Conservation (phyloP, 2,797 vertebrate species). For the Heteromormyrus szaboi region DNA sequence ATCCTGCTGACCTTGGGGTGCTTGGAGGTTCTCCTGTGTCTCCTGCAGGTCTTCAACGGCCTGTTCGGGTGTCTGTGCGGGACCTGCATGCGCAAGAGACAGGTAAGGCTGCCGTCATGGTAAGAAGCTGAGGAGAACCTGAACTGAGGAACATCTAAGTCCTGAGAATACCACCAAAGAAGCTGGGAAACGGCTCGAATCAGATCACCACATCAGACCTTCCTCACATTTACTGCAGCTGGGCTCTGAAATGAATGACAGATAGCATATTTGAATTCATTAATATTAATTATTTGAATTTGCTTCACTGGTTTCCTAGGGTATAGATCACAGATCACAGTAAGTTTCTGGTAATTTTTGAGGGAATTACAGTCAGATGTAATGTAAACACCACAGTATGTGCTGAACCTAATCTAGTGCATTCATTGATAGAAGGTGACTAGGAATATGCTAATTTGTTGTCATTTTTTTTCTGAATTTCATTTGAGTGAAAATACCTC, state of each 20-base stretch:
- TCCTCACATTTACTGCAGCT: not conserved
- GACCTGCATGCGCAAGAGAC: slow-evolving; percentile 28
- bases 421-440: not conserved
- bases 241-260: not conserved
- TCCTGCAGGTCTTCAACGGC: slow-evolving; percentile 35
- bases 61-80: slow-evolving; percentile 41
- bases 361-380: not conserved
- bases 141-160: not conserved
- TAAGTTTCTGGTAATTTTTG: not conserved
- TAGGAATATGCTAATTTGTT: not conserved
- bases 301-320: not conserved
- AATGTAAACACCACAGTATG: not conserved
- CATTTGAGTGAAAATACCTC: not conserved
- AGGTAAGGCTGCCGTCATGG: not conserved
- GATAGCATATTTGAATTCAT: not conserved
- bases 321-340: not conserved
- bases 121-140: not conserved
- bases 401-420: not conserved
- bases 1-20: slow-evolving; percentile 25
- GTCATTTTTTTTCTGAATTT: not conserved
- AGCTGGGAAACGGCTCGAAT: not conserved
- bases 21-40: slow-evolving; percentile 33
- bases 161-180: not conserved
- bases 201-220: not conserved
- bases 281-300: not conserved